A percentile compares a stretch with the other conserved stretches of the same genome.
Conservation (phyloP, 2,888 invertebrate species). For the Isotomurus palustris region DNA sequence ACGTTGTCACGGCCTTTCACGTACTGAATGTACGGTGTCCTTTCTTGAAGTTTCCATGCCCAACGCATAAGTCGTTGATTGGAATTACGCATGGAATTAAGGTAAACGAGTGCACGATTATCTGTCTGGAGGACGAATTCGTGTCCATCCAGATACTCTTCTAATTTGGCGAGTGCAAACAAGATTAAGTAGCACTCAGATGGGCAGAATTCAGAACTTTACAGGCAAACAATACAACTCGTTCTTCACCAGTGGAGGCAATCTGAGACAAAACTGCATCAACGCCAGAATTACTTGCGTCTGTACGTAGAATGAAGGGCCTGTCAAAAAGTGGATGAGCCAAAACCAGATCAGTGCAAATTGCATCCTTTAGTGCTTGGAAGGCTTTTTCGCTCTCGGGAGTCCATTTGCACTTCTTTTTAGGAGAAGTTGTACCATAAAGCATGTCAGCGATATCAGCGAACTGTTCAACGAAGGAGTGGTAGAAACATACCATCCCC, state of each 20-base stretch:
- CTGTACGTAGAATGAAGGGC: constrained; percentile 9
- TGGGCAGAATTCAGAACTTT: constrained; percentile 3
- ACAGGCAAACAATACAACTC: neutral
- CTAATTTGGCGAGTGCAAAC: neutral
- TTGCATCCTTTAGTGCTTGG: constrained; percentile 19
- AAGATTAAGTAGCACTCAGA: neutral
- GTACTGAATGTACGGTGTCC: constrained; percentile 2
- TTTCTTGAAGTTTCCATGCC: constrained; percentile 13
- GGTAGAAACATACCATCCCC: constrained; percentile 31
- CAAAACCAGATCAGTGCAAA: constrained; percentile 7
- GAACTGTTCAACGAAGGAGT: constrained; percentile 32
- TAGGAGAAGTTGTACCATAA: constrained; percentile 10
- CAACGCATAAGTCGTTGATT: constrained; percentile 14
- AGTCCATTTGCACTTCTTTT: constrained; percentile 29
- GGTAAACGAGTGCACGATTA: constrained; percentile 8
- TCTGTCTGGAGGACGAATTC: constrained; percentile 5
- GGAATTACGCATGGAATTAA: constrained; percentile 7
- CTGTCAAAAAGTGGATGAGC: constrained; percentile 7
- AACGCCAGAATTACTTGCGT: constrained; percentile 2
- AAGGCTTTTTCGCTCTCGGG: constrained; percentile 13
- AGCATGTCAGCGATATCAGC: constrained; percentile 21
- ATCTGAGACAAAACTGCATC: constrained; percentile 6
- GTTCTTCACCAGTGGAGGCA: neutral
- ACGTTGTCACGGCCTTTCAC: constrained; percentile 5
- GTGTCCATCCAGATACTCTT: constrained; percentile 10